Evolutionary conservation across 2,888 invertebrate genomes (phyloP), one percentile per base, ranked within the genome.

Genomic region (Neria commutata): DNA sequence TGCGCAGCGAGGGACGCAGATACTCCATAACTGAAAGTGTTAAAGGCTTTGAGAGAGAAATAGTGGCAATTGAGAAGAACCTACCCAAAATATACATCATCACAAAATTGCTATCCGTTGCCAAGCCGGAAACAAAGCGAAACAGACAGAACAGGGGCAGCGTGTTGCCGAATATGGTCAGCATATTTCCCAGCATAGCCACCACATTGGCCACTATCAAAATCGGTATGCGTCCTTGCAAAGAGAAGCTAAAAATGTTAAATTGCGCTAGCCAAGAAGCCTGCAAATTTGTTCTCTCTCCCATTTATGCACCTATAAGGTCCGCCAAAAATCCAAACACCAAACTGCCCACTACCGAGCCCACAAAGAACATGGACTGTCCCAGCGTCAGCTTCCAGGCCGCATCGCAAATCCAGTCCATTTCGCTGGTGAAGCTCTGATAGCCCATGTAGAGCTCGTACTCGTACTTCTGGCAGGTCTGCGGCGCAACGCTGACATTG

Each of bases 11-110:
- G 2, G 78, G 78, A 1, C 76, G 74, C 49, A 86, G 80, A 66
- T 87, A 87, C 73, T 87, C 87, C 84, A 87, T 84, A 29, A 87
- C 86, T 86, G 33, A 33, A 14, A 33, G 33, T 10, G 33, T 10
- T 33, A 33, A 14, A 33, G 33, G 14, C 10, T 10, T 48, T 1
- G 17, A 40, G 5, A 29, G 14, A 26, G 24, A 25, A 2, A 25
- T n/a, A n/a, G n/a, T n/a, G 21, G 21, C 5, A 24, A 37, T 29
- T 29, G 5, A 29, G 29, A 29, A 29, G 11, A 29, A 29, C 79
- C 78, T 68, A 86, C 86, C 85, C 65, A 86, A 81, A 64, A 87
- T 87, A 62, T 87, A 86, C 86, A 87, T 86, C 86, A 86, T 86
- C 2, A 86, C 82, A 68, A 86, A 87, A 72, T 86, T 86, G 45